phyloP scores from a whole-genome alignment of 1,140 invertebrate species.

The Bombus affinis region DNA sequence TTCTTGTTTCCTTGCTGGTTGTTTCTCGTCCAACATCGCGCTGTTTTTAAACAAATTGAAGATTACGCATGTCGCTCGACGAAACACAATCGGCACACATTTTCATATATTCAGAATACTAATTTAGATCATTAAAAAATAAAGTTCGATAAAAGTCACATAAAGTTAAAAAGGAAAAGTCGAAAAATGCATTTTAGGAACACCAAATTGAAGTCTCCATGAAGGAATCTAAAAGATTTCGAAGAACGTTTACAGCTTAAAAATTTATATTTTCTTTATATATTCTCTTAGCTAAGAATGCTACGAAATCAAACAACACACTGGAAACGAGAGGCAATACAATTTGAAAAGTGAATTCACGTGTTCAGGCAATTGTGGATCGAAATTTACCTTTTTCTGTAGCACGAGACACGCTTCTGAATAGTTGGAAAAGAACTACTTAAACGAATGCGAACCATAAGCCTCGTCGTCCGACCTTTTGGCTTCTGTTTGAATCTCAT shows the following conservation, averaged over 20 bases:
- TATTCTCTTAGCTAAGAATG: no score
- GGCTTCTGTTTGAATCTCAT: slow-evolving; percentile 70
- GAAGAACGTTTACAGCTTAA: background rate
- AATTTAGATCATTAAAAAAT: background rate
- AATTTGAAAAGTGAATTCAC: background rate
- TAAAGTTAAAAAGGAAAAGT: background rate
- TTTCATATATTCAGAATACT: background rate
- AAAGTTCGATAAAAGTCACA: background rate
- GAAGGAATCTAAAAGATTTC: background rate
- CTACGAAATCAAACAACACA: no score
- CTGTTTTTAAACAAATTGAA: background rate
- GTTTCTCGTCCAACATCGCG: slow-evolving; percentile 7
- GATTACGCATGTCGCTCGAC: background rate
- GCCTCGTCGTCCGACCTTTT: slow-evolving; percentile 67
- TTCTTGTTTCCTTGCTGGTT: slow-evolving; percentile 33
- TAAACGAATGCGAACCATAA: background rate
- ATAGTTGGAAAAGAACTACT: slow-evolving; percentile 44
- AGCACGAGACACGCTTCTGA: slow-evolving; percentile 38
- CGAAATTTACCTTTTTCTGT: slow-evolving; percentile 1
- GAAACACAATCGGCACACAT: background rate
- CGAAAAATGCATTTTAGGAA: background rate
- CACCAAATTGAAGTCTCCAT: background rate
- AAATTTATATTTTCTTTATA: background rate
- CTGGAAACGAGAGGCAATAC: background rate
- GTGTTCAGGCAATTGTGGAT: background rate